phyloP scores from a whole-genome alignment of 2,797 vertebrate species.

The Xiphophorus birchmanni region DNA sequence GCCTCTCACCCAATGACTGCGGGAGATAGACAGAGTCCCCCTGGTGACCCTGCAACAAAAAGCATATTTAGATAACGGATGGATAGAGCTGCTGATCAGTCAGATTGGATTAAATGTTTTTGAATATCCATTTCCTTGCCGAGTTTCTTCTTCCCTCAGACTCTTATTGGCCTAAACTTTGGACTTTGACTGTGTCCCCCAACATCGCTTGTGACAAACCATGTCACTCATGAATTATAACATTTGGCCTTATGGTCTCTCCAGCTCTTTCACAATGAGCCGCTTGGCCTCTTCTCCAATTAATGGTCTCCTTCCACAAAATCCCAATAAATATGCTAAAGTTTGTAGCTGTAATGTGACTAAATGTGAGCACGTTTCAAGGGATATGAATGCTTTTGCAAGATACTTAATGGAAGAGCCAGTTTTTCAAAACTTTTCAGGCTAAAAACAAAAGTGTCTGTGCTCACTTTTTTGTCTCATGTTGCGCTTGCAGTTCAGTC shows the following conservation, averaged over 20 bases:
- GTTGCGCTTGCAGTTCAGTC: constrained; percentile 35
- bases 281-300: neutral
- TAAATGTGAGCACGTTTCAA: no score
- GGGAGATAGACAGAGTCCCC: no score
- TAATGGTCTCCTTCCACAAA: neutral
- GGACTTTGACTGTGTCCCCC: neutral
- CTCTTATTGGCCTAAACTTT: neutral
- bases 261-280: neutral
- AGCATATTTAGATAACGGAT: no score
- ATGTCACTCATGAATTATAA: neutral
- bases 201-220: no score
- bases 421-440: constrained; percentile 22
- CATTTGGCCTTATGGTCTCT: neutral
- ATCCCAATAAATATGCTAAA: neutral
- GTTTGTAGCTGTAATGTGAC: neutral
- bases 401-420: neutral
- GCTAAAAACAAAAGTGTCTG: neutral
- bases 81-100: no score
- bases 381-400: no score
- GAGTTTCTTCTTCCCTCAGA: neutral
- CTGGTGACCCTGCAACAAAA: no score
- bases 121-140: neutral
- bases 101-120: no score
- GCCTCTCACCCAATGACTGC: no score
- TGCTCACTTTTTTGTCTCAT: constrained; percentile 37